Evolutionary conservation across 1,140 invertebrate genomes (phyloP).

Genomic region (Danaus melanippus): DNA sequence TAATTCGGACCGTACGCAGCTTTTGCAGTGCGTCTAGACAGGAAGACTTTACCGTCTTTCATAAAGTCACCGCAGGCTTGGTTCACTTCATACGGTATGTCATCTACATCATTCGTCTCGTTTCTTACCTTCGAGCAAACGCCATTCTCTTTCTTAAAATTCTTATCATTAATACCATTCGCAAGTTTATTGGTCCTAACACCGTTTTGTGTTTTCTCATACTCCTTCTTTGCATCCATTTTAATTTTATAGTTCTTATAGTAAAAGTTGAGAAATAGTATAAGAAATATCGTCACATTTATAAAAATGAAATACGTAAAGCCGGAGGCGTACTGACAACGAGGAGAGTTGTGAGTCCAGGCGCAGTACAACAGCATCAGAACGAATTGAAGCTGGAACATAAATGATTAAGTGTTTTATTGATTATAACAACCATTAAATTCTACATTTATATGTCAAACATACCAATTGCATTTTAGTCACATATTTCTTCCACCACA

Average conservation of each 20-base stretch:
- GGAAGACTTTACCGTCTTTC: constrained; percentile 44
- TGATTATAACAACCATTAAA: constrained; percentile 1
- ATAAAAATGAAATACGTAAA: constrained; percentile 76
- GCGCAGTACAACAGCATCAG: constrained; percentile 80
- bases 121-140: constrained; percentile 29
- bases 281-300: constrained; percentile 83
- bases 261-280: constrained; percentile 92
- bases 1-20: constrained; percentile 36
- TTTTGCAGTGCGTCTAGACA: constrained; percentile 48
- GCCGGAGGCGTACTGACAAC: constrained; percentile 83
- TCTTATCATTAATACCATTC: constrained; percentile 29
- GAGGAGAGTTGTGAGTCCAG: constrained; percentile 77
- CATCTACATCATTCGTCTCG: constrained; percentile 29
- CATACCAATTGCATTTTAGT: constrained; percentile 87
- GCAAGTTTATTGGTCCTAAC: constrained; percentile 59
- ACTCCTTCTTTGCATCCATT: constrained; percentile 36
- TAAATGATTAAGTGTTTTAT: constrained; percentile 5
- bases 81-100: constrained; percentile 42
- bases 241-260: constrained; percentile 80
- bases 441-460: constrained; percentile 17
- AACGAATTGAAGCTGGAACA: constrained; percentile 81
- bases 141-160: constrained; percentile 30
- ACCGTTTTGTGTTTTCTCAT: constrained; percentile 60
- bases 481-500: constrained; percentile 95
- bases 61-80: constrained; percentile 44